Conservation (phyloP, 2,113 vertebrate genomes). For the Tetrax tetrax region DNA sequence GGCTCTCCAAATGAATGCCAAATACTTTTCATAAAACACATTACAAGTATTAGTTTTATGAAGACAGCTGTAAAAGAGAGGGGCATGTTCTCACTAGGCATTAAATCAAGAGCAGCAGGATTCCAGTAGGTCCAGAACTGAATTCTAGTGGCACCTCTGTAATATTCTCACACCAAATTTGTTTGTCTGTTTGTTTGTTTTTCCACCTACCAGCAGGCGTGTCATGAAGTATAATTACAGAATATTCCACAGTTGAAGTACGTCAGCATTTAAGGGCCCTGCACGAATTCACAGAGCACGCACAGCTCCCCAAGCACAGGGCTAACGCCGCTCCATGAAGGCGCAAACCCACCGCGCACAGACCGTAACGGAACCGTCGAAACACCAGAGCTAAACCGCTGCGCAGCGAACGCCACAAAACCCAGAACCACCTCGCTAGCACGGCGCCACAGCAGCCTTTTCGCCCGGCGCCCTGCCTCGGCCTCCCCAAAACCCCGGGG, state of each 20-base stretch:
- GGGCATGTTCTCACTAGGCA: background rate
- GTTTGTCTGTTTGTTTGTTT: too few relatives aligned
- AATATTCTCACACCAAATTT: background rate
- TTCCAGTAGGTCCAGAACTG: background rate
- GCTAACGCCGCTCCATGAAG: background rate
- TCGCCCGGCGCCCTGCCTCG: background rate
- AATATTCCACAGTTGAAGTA: background rate
- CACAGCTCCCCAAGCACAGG: background rate
- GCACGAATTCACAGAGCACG: background rate
- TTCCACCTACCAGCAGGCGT: background rate
- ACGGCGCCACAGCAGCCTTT: fast-evolving
- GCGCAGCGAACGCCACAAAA: fast-evolving
- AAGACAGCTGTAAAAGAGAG: background rate
- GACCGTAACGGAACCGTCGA: background rate
- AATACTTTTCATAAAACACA: background rate
- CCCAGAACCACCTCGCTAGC: background rate
- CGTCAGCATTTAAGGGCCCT: background rate
- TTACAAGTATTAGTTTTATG: background rate
- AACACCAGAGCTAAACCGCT: background rate
- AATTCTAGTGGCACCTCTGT: background rate
- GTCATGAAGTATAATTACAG: background rate
- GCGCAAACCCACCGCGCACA: fast-evolving
- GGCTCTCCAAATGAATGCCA: background rate
- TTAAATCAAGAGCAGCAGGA: background rate
- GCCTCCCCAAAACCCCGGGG: background rate